These are phyloP conservation scores for Ornithoptera alexandrae DNA, from an alignment of 2,888 invertebrate genomes.

Conservation along the genomic window DNA sequence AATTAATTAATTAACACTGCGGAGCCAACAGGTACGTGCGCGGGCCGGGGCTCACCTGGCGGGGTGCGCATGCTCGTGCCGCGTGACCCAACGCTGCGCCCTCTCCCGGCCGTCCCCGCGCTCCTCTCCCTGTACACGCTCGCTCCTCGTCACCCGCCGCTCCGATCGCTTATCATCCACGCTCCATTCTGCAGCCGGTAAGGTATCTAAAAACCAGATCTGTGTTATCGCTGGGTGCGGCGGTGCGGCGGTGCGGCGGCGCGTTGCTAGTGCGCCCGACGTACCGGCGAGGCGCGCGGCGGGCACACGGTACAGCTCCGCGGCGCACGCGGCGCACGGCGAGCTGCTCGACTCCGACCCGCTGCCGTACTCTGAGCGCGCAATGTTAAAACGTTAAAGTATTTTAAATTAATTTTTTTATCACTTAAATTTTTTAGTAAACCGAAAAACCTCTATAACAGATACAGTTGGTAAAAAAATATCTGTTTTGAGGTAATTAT, in stretches of 20 bases:
- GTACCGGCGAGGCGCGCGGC: slow-evolving; percentile 51
- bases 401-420: too few relatives aligned
- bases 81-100: slow-evolving; percentile 40
- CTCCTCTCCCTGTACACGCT: slow-evolving; percentile 28
- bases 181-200: slow-evolving; percentile 53
- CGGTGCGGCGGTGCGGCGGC: background rate
- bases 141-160: slow-evolving; percentile 33
- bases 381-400: too few relatives aligned
- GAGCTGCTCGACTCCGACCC: slow-evolving; percentile 70
- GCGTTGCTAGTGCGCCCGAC: background rate
- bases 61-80: slow-evolving; percentile 41
- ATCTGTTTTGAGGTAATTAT: too few relatives aligned
- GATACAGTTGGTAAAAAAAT: too few relatives aligned
- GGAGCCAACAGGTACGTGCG: background rate
- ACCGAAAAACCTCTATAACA: too few relatives aligned
- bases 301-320: slow-evolving; percentile 55
- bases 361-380: slow-evolving; percentile 43
- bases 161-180: slow-evolving; percentile 54
- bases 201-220: slow-evolving; percentile 43
- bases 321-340: slow-evolving; percentile 67
- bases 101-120: slow-evolving; percentile 33
- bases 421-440: too few relatives aligned
- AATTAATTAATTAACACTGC: too few relatives aligned
- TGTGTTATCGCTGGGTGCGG: slow-evolving; percentile 9
- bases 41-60: slow-evolving; percentile 42